A percentile compares a stretch with the other conserved stretches of the same genome.
These are phyloP conservation scores for Ictalurus punctatus DNA, from an alignment of 2,113 vertebrate genomes.

Conservation along the genomic window DNA sequence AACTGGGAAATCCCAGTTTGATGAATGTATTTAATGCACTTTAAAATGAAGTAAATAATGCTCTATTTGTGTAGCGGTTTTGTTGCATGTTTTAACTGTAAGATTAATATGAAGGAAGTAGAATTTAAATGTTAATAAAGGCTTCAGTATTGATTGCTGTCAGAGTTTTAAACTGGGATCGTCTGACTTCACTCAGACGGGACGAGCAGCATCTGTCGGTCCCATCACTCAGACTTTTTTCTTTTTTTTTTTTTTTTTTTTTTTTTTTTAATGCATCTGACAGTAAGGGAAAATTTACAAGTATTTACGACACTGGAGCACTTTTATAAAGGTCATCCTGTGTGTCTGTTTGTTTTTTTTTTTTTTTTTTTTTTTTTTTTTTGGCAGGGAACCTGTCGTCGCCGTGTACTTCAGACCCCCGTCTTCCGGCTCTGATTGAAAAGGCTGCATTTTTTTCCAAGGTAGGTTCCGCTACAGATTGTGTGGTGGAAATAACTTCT, in stretches of 20 bases:
- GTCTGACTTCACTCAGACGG: neutral
- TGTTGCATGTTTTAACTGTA: neutral
- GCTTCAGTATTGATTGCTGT: constrained; percentile 14
- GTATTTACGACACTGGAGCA: constrained; percentile 14
- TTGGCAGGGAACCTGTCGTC: constrained; percentile 7
- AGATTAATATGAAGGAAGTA: neutral
- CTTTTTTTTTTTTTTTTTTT: neutral
- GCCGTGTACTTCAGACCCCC: neutral
- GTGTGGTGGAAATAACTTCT: neutral
- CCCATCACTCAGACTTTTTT: neutral
- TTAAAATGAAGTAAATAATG: neutral
- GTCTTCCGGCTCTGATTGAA: neutral
- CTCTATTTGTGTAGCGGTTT: too few relatives aligned
- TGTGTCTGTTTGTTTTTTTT: neutral
- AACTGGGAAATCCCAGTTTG: too few relatives aligned
- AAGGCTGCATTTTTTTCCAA: neutral
- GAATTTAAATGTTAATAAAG: neutral
- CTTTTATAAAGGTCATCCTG: constrained; percentile 29
- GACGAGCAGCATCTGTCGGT: neutral
- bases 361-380: neutral
- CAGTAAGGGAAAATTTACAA: neutral
- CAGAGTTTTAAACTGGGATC: neutral
- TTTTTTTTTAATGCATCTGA: constrained; percentile 4
- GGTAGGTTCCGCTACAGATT: neutral
- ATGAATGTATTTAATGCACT: neutral